These are phyloP conservation scores for Invenusta paracnida DNA, from an alignment of 2,888 invertebrate species.

Conservation along the genomic window DNA sequence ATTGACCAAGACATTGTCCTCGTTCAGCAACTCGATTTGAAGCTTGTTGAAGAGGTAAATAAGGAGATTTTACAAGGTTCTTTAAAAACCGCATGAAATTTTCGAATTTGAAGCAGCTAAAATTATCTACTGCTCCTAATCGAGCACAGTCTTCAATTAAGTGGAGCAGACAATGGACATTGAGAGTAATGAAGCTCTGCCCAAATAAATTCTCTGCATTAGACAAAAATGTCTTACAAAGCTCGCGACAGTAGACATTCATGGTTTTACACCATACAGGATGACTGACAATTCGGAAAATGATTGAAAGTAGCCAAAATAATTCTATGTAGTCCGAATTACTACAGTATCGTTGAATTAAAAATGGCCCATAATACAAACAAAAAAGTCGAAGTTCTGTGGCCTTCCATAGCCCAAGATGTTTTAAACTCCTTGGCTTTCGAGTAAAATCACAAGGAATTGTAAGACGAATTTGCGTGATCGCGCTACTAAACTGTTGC, in stretches of 20 bases:
- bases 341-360: neutral
- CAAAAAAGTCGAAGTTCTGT: neutral
- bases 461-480: neutral
- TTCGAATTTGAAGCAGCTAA: conserved; percentile 1
- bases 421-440: neutral
- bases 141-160: neutral
- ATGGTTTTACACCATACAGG: neutral
- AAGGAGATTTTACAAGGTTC: neutral
- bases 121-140: neutral
- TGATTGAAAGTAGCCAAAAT: neutral
- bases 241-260: neutral
- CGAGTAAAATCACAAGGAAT: neutral
- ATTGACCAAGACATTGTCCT: too few relatives aligned
- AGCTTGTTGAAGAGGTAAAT: neutral
- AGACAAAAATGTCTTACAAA: neutral
- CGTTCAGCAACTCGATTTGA: too few relatives aligned
- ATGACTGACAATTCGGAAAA: neutral
- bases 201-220: neutral
- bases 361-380: neutral
- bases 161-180: neutral
- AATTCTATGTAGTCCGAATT: too few relatives aligned
- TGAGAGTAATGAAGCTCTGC: neutral
- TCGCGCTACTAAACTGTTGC: neutral
- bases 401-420: neutral
- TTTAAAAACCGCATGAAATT: neutral